These are phyloP conservation scores for Danio albolineatus DNA, from an alignment of 2,797 vertebrate species.

Conservation along the genomic window DNA sequence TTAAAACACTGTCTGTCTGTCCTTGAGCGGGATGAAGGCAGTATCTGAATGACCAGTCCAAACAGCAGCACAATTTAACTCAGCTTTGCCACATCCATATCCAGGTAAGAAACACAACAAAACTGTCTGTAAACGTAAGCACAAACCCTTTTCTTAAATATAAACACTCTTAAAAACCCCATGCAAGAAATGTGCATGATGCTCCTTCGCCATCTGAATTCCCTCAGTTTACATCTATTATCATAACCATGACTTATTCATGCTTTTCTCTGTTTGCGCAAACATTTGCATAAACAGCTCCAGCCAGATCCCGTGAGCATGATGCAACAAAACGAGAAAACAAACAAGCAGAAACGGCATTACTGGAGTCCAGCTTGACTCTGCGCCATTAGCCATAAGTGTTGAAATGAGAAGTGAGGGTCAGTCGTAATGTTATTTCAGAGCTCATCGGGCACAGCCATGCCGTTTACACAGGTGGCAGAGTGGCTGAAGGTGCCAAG, in stretches of 20 bases:
- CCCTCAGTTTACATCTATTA: slow-evolving; percentile 64
- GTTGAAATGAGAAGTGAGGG: slow-evolving; percentile 21
- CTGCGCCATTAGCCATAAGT: background rate
- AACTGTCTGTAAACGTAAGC: background rate
- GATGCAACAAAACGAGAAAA: slow-evolving; percentile 12
- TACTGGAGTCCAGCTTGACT: slow-evolving; percentile 18
- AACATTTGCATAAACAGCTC: slow-evolving; percentile 61
- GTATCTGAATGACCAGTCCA: slow-evolving; percentile 10
- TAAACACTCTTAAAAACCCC: slow-evolving; percentile 9
- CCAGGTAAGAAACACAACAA: background rate
- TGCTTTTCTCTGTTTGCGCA: slow-evolving; percentile 65
- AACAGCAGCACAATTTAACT: background rate
- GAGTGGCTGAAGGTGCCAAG: slow-evolving; percentile 30
- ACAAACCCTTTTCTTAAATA: background rate
- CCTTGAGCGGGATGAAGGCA: background rate
- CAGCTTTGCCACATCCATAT: background rate
- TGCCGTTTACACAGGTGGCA: slow-evolving; percentile 38
- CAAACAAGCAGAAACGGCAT: slow-evolving; percentile 17
- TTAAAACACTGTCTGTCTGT: background rate
- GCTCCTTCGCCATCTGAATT: slow-evolving; percentile 34
- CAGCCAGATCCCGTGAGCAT: slow-evolving; percentile 24
- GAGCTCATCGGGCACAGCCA: slow-evolving; percentile 12
- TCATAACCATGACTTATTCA: slow-evolving; percentile 72
- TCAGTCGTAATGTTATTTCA: slow-evolving; percentile 29
- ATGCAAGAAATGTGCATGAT: slow-evolving; percentile 32